Base-by-base conservation (phyloP, 2,888 invertebrate genomes). In the Nomada ferruginata region DNA sequence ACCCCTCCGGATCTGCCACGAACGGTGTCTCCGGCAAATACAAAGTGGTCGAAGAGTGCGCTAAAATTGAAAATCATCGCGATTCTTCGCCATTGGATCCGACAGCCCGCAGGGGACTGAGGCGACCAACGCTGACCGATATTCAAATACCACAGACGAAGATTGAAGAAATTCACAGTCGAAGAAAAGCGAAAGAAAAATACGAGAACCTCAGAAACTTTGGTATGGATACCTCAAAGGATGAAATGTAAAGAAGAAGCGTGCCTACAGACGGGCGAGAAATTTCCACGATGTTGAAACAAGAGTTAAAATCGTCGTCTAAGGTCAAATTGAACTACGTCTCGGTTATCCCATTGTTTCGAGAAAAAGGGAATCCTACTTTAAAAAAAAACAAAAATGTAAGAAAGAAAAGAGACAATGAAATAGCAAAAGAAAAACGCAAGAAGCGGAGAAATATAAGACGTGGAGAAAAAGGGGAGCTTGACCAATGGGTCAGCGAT, bases 181-280 rank as follows among this genome's bases (percentile, higher is more conserved):
- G n/a, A 23, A 15, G 9, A 47, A 23, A 20, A 59, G 9, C 4
- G 9, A 5, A 7, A 55, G 23, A n/a, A 69, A 69, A 15, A 23
- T n/a, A 42, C 26, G 7, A 20, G 55, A 11, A 23, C 9, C 44
- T 13, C n/a, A 50, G 4, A 11, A 26, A n/a, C 15, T 20, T 1
- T 18, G 13, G 63, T 26, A 23, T n/a, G 26, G n/a, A 68, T 71
- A 9, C 52, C 55, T 44, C 29, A 2, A 3, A 50, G 10, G 63
- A 44, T 26, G 52, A n/a, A 55, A 76, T 55, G 70, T n/a, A 71
- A 76, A 79, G n/a, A 76, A 79, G n/a, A 9, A 42, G 36, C 29
- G 42, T 13, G 2, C n/a, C 11, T 29, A 44, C 15, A 7, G 23
- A 20, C 26, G n/a, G 52, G 18, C 11, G 23, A 36, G 47, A 42